Conservation (phyloP, 1,140 invertebrate species). For the Ceratitis capitata region DNA sequence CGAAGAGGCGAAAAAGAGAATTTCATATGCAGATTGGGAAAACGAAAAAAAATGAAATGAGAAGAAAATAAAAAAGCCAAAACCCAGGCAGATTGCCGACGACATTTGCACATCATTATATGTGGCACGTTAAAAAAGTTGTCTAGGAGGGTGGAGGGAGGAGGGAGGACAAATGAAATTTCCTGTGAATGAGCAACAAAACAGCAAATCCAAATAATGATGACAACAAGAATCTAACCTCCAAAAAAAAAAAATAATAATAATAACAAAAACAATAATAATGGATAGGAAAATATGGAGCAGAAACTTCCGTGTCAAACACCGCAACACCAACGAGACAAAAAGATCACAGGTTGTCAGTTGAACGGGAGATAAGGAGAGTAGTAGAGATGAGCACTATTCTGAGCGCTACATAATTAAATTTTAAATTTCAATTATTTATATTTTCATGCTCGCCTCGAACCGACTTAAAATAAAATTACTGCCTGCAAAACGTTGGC, state of each 20-base stretch:
- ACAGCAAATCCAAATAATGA: not conserved
- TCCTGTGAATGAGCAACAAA: not conserved
- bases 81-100: not conserved
- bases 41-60: not conserved
- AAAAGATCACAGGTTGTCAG: not conserved
- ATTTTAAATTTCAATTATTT: too few relatives aligned
- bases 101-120: conserved; percentile 40
- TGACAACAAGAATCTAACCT: not conserved
- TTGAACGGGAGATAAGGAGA: too few relatives aligned
- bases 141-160: not conserved
- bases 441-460: too few relatives aligned
- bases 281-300: not conserved
- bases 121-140: too few relatives aligned
- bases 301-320: conserved; percentile 11
- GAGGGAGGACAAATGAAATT: not conserved
- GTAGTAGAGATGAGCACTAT: too few relatives aligned
- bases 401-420: too few relatives aligned
- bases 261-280: not conserved
- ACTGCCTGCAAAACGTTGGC: too few relatives aligned
- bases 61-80: not conserved
- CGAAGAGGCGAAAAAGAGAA: not conserved
- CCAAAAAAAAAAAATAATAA: not conserved
- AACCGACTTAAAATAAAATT: too few relatives aligned
- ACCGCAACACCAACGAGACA: not conserved
- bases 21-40: not conserved